Evolutionary conservation across 2,797 vertebrate species (phyloP).

Genomic region (Chaenodraco wilsoni): DNA sequence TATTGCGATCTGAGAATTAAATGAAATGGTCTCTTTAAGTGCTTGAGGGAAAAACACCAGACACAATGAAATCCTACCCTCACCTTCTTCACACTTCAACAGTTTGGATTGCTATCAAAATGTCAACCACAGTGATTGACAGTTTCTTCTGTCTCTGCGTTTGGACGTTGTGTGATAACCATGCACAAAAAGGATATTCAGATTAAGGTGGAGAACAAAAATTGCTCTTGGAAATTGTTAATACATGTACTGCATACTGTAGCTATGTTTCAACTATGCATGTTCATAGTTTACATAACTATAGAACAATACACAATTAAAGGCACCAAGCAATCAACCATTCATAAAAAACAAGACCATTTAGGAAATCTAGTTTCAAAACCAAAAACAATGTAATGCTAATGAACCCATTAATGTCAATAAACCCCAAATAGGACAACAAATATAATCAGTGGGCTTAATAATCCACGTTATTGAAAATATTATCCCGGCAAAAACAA

Average conservation of each 20-base stretch:
- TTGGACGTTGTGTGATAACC: neutral
- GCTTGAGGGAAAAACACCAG: neutral
- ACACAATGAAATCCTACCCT: constrained; percentile 2
- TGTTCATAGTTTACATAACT: neutral
- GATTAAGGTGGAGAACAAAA: neutral
- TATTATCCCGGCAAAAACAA: too few species aligned
- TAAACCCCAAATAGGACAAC: too few species aligned
- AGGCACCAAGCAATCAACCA: too few species aligned
- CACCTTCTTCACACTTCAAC: neutral
- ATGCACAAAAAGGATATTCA: neutral
- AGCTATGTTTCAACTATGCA: neutral
- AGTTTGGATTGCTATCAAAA: constrained; percentile 16
- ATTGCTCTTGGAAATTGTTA: neutral
- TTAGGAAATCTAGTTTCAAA: too few species aligned
- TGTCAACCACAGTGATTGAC: constrained; percentile 19
- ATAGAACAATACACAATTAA: neutral
- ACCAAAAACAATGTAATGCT: too few species aligned
- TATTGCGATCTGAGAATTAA: constrained; percentile 1
- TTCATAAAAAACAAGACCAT: too few species aligned
- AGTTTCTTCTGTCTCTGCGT: neutral
- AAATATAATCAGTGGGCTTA: too few species aligned
- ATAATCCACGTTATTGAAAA: too few species aligned
- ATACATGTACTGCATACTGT: neutral
- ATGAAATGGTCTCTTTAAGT: neutral
- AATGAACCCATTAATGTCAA: too few species aligned